These are phyloP conservation scores for Ectropis crepuscularia DNA, from an alignment of 2,888 invertebrate species.

Conservation along the genomic window DNA sequence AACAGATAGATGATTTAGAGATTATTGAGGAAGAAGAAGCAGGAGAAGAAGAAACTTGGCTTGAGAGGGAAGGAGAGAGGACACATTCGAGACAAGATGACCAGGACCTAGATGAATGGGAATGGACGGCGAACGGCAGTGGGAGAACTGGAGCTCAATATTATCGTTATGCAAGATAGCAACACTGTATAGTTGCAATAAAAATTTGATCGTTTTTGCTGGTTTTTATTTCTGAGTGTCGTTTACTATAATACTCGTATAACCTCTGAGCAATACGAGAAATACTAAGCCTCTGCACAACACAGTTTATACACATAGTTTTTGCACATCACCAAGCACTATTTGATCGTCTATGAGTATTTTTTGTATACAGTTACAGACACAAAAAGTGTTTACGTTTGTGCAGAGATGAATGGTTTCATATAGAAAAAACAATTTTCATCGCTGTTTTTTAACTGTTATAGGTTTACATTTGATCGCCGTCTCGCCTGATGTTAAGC, in stretches of 20 bases:
- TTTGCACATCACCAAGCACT: too few species aligned
- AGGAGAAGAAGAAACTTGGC: constrained; percentile 70
- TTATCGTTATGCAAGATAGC: constrained; percentile 72
- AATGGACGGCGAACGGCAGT: constrained; percentile 65
- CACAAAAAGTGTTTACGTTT: too few species aligned
- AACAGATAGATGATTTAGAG: constrained; percentile 66
- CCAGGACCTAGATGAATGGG: constrained; percentile 80
- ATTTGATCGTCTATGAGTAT: too few species aligned
- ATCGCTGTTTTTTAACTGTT: too few species aligned
- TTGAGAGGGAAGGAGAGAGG: constrained; percentile 60
- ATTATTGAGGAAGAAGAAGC: constrained; percentile 74
- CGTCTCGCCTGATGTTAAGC: too few species aligned
- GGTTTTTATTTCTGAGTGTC: constrained; percentile 4
- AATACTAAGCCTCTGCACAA: too few species aligned
- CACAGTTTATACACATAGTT: too few species aligned
- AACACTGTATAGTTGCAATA: constrained; percentile 54
- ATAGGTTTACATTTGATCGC: too few species aligned
- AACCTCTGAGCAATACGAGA: neutral
- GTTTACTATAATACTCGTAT: neutral
- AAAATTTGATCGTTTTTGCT: constrained; percentile 38
- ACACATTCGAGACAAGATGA: constrained; percentile 62
- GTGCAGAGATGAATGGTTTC: too few species aligned
- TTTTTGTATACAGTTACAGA: too few species aligned
- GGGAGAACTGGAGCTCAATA: constrained; percentile 70
- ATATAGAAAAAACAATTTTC: too few species aligned